phyloP scores from a whole-genome alignment of 1,140 invertebrate genomes.

The Drosophila saltans region DNA sequence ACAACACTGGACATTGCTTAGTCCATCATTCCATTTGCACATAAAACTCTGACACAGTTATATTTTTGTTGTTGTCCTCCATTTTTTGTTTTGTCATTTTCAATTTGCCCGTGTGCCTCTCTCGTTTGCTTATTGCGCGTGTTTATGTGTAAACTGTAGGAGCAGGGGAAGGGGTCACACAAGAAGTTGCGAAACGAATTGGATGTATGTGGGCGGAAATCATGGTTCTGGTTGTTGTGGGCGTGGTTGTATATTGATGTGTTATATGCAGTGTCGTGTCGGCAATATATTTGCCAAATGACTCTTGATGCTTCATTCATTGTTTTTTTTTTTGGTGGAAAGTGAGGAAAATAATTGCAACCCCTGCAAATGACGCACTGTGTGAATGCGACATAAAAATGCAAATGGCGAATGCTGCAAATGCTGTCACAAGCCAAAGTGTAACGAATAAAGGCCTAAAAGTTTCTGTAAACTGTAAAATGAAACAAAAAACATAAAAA shows the following conservation, averaged over 20 bases:
- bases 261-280: constrained; percentile 54
- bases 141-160: constrained; percentile 34
- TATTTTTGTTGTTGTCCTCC: constrained; percentile 1
- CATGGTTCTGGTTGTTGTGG: constrained; percentile 18
- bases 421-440: constrained; percentile 16
- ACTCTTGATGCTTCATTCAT: constrained; percentile 47
- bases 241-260: constrained; percentile 46
- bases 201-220: constrained; percentile 12
- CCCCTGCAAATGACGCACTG: constrained; percentile 48
- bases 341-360: constrained; percentile 74
- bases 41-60: not conserved
- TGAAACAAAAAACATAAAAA: constrained; percentile 25
- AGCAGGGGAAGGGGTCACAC: too few species aligned
- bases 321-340: not conserved
- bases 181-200: not conserved
- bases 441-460: constrained; percentile 35
- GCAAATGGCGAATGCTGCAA: constrained; percentile 66
- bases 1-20: not conserved
- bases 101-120: constrained; percentile 53
- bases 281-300: constrained; percentile 61
- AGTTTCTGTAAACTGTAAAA: constrained; percentile 10
- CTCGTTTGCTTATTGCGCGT: constrained; percentile 44
- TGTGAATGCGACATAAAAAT: constrained; percentile 64
- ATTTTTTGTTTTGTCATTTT: constrained; percentile 72
- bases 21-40: not conserved